phyloP scores from a whole-genome alignment of 2,888 invertebrate species.

The Encarsia formosa region DNA sequence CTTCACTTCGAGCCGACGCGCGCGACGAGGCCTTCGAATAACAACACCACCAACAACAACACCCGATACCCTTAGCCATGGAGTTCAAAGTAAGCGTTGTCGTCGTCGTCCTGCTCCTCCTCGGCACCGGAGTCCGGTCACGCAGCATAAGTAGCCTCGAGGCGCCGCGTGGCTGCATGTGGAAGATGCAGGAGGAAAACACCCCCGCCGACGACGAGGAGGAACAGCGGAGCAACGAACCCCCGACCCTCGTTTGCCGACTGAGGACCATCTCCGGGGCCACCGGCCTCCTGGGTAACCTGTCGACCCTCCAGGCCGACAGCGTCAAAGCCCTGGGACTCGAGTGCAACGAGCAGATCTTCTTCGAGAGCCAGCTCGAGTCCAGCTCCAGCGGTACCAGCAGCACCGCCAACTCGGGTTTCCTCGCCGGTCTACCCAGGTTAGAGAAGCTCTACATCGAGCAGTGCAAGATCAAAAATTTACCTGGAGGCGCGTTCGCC shows the following conservation, averaged over 20 bases:
- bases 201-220: constrained; percentile 50
- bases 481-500: constrained; percentile 67
- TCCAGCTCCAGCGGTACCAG: constrained; percentile 34
- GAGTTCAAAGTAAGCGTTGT: background rate
- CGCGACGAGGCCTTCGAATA: too few species aligned
- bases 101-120: too few species aligned
- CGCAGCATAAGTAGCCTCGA: constrained; percentile 51
- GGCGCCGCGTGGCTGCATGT: constrained; percentile 69
- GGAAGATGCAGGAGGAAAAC: constrained; percentile 58
- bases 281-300: constrained; percentile 65
- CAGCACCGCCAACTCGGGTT: constrained; percentile 51
- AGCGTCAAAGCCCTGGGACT: constrained; percentile 65
- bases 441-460: constrained; percentile 68
- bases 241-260: constrained; percentile 62
- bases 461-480: constrained; percentile 71
- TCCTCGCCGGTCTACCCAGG: constrained; percentile 61
- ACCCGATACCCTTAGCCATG: constrained; percentile 2
- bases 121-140: too few species aligned
- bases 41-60: too few species aligned
- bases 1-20: background rate
- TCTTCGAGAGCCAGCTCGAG: constrained; percentile 68
- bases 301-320: constrained; percentile 63
- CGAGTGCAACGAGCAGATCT: constrained; percentile 71
- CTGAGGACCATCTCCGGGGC: constrained; percentile 69
- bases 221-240: constrained; percentile 25